Conservation (phyloP, 2,888 invertebrate species). For the Morinoia aosen region DNA sequence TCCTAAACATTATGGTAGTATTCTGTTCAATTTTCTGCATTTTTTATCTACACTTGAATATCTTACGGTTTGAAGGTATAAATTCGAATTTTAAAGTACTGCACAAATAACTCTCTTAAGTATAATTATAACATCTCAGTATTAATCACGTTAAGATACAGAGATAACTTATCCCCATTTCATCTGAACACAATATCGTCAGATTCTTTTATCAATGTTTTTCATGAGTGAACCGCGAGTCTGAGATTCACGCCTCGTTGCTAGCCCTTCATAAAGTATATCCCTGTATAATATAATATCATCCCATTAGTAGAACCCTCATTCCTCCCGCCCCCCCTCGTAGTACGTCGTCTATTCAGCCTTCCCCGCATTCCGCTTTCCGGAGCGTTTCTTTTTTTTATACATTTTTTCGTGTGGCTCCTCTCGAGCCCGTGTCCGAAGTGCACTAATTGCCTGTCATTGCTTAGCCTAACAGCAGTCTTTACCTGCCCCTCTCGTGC, state of each 20-base stretch:
- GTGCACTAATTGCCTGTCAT: slow-evolving; percentile 44
- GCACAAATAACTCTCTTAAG: too few species aligned
- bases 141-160: too few species aligned
- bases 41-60: too few species aligned
- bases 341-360: not conserved
- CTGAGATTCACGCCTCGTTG: not conserved
- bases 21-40: too few species aligned
- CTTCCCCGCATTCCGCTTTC: not conserved
- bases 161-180: too few species aligned
- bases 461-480: slow-evolving; percentile 45
- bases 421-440: slow-evolving; percentile 2
- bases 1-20: too few species aligned
- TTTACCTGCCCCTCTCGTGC: slow-evolving; percentile 28
- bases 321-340: not conserved
- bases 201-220: not conserved
- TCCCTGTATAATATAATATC: not conserved
- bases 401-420: not conserved
- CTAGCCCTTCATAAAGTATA: not conserved
- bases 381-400: not conserved
- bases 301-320: not conserved
- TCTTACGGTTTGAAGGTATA: too few species aligned
- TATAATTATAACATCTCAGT: too few species aligned
- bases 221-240: not conserved
- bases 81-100: too few species aligned
- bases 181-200: too few species aligned